Percentiles rank a stretch among this genome's conserved stretches.
These are phyloP conservation scores for Epinephelus cyanopodus DNA, from an alignment of 2,113 vertebrate species.

Conservation along the genomic window DNA sequence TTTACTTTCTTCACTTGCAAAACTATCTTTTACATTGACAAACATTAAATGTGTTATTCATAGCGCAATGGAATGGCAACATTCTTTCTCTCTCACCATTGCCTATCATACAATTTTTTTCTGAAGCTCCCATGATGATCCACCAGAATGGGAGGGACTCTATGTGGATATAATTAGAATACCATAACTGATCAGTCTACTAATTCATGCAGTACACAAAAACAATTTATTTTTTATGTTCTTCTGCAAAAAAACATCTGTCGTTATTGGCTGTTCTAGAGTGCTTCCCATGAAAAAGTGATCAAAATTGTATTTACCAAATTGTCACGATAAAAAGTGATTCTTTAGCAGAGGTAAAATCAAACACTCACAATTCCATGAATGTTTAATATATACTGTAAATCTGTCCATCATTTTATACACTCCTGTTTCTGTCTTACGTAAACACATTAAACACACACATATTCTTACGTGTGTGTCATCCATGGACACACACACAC, in stretches of 20 bases:
- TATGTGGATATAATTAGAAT: not conserved
- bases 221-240: not conserved
- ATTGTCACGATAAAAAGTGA: conserved; percentile 6
- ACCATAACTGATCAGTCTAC: not conserved
- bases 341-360: not conserved
- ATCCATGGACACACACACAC: conserved; percentile 23
- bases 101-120: too few species aligned
- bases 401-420: conserved; percentile 20
- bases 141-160: too few species aligned
- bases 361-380: not conserved
- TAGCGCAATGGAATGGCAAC: too few species aligned
- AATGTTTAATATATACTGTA: conserved; percentile 17
- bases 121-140: too few species aligned
- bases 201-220: not conserved
- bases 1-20: not conserved
- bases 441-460: conserved; percentile 3
- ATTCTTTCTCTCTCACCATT: too few species aligned
- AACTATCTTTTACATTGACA: not conserved
- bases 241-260: not conserved
- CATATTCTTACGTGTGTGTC: not conserved
- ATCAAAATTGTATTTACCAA: not conserved
- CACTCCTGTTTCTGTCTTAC: conserved; percentile 11
- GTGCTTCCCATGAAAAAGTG: not conserved
- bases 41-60: not conserved
- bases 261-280: not conserved